phyloP scores from a whole-genome alignment of 2,797 vertebrate genomes.

The Geotria australis region DNA sequence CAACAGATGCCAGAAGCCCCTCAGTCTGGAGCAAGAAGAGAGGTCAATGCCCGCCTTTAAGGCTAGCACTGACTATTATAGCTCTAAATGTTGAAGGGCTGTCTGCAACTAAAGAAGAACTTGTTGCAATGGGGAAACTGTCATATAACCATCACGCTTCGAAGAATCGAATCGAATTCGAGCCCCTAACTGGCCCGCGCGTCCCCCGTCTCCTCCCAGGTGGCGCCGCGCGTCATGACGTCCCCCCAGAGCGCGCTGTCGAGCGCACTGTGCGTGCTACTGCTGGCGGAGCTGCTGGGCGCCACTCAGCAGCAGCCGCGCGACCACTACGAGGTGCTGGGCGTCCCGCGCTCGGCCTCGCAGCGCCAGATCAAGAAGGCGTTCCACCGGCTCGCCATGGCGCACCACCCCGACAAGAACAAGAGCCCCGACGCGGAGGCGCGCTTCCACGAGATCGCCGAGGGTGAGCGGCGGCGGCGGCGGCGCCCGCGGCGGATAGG shows the following conservation, averaged over 20 bases:
- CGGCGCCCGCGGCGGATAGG: too few relatives aligned
- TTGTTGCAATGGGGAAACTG: too few relatives aligned
- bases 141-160: too few relatives aligned
- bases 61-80: too few relatives aligned
- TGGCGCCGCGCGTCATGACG: neutral
- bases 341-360: conserved; percentile 52
- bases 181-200: too few relatives aligned
- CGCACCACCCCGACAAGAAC: conserved; percentile 83
- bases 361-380: conserved; percentile 89
- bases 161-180: too few relatives aligned
- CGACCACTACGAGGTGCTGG: conserved; percentile 75
- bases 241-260: neutral
- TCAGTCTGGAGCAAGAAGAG: too few relatives aligned
- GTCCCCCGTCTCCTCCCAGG: too few relatives aligned
- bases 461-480: conserved; percentile 19
- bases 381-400: conserved; percentile 74
- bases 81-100: too few relatives aligned
- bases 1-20: too few relatives aligned
- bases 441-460: conserved; percentile 75
- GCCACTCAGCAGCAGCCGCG: neutral
- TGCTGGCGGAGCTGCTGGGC: neutral
- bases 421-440: conserved; percentile 61
- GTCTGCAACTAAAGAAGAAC: too few relatives aligned
- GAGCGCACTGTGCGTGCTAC: neutral
- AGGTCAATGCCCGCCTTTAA: too few relatives aligned